phyloP scores from a whole-genome alignment of 2,888 invertebrate species.

The Brachyopa scutellaris region DNA sequence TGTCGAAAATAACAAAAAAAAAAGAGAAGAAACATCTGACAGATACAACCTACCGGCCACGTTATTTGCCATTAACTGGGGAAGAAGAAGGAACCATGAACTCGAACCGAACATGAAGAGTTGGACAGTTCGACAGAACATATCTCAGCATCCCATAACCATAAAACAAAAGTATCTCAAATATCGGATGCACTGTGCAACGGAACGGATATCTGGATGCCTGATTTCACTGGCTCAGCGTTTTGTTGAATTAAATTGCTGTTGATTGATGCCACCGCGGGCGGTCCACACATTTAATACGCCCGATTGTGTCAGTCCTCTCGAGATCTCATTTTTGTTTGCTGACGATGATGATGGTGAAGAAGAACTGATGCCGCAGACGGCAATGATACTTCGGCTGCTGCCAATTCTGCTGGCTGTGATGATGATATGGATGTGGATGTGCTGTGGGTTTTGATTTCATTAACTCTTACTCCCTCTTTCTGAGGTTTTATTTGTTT shows the following conservation, averaged over 20 bases:
- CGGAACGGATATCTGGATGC: conserved; percentile 30
- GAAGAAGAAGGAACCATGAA: conserved; percentile 34
- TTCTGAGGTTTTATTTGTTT: conserved; percentile 30
- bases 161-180: conserved; percentile 69
- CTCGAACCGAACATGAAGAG: conserved; percentile 28
- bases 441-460: conserved; percentile 63
- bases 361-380: conserved; percentile 45
- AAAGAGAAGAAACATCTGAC: conserved; percentile 38
- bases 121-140: conserved; percentile 64
- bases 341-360: background rate
- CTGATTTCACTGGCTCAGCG: conserved; percentile 34
- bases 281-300: conserved; percentile 74
- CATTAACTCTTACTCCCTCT: conserved; percentile 41
- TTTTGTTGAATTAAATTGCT: conserved; percentile 72
- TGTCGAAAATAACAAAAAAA: conserved; percentile 53
- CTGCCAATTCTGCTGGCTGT: background rate
- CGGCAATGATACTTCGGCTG: conserved; percentile 46
- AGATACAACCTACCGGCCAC: conserved; percentile 38
- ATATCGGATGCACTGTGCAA: conserved; percentile 51
- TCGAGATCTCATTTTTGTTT: conserved; percentile 59
- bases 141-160: conserved; percentile 47
- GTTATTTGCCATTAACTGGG: conserved; percentile 45
- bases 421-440: conserved; percentile 28
- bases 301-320: conserved; percentile 69
- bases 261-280: conserved; percentile 77